Evolutionary conservation across 1,140 invertebrate genomes (phyloP).

Genomic region (Habropoda laboriosa): DNA sequence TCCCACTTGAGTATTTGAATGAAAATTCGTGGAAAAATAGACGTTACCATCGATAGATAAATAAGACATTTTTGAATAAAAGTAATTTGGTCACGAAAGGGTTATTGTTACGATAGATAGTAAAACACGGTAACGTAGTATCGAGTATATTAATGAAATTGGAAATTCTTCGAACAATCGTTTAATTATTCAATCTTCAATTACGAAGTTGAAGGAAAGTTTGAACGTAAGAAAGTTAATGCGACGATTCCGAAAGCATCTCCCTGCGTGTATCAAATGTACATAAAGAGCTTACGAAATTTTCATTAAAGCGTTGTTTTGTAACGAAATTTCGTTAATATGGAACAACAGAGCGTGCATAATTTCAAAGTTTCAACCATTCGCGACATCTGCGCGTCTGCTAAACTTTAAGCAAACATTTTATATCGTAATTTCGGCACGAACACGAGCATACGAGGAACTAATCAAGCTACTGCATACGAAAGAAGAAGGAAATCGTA

Average conservation of each 20-base stretch:
- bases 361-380: conserved; percentile 33
- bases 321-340: conserved; percentile 21
- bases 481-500: not conserved
- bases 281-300: conserved; percentile 1
- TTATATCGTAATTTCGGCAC: not conserved
- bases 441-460: not conserved
- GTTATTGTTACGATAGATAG: no score
- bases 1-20: no score
- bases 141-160: no score
- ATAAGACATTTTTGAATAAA: no score
- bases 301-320: conserved; percentile 9
- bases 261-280: not conserved
- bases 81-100: no score
- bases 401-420: conserved; percentile 22
- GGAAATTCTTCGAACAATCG: no score
- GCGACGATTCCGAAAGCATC: not conserved
- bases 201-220: not conserved
- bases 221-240: not conserved
- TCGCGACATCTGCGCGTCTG: conserved; percentile 7
- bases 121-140: no score
- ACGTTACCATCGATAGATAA: no score
- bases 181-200: not conserved
- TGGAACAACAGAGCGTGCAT: not conserved
- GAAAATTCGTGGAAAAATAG: no score
- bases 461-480: not conserved